These are phyloP conservation scores for Drosophila rubida DNA, from an alignment of 2,888 invertebrate genomes.

Conservation along the genomic window DNA sequence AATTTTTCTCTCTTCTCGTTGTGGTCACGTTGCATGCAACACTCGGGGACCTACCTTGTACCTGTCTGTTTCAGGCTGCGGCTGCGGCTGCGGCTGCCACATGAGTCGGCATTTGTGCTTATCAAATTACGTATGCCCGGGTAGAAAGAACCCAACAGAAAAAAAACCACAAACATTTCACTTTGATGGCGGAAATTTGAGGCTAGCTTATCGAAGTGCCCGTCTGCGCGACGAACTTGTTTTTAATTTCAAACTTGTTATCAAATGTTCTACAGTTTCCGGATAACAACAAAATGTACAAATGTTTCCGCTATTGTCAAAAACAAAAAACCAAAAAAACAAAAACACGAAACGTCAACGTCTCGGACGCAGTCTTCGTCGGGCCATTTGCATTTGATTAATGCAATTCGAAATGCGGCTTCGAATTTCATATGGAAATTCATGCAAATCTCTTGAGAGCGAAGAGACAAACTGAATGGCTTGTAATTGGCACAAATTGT, in stretches of 20 bases:
- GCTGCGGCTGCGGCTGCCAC: constrained; percentile 53
- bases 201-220: constrained; percentile 11
- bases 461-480: constrained; percentile 12
- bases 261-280: constrained; percentile 58
- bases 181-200: constrained; percentile 52
- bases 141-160: neutral
- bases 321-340: constrained; percentile 13
- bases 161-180: constrained; percentile 57
- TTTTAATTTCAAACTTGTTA: constrained; percentile 44
- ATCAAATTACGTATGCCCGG: constrained; percentile 43
- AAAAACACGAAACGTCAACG: constrained; percentile 2
- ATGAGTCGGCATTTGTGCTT: constrained; percentile 55
- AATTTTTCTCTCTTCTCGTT: constrained; percentile 28
- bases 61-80: constrained; percentile 40
- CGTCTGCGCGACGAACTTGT: constrained; percentile 4
- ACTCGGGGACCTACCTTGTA: constrained; percentile 41
- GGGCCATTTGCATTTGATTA: constrained; percentile 42
- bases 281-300: constrained; percentile 23
- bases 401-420: constrained; percentile 6
- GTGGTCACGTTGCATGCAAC: constrained; percentile 63
- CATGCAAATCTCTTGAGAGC: constrained; percentile 29
- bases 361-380: neutral
- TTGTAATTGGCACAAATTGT: constrained; percentile 55
- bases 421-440: constrained; percentile 32
- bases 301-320: constrained; percentile 38